Base-by-base conservation (phyloP, 1,140 invertebrate genomes). In the Phortica variegata region DNA sequence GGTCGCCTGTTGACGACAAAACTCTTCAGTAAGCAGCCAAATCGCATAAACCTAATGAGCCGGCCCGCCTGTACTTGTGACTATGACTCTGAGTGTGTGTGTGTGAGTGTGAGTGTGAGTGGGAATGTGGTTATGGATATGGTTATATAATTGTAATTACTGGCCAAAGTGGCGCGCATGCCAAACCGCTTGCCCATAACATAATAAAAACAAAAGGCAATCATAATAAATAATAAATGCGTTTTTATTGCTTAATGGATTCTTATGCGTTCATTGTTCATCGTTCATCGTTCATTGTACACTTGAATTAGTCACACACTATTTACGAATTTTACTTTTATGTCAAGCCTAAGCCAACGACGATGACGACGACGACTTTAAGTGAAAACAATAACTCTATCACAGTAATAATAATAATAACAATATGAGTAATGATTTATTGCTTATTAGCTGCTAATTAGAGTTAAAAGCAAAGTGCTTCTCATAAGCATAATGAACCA, bases 231-330 rank as follows among this genome's bases (percentile, higher is more conserved):
- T 68, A 69, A 68, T 68, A 69, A 68, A 68, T 65, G 61, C 49
- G 70, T 68, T 36, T 68, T 68, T 68, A 68, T 68, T 69, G 60
- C 66, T 68, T 69, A 68, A 68, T 68, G 65, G 65, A 70, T 68
- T 65, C 51, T 61, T 63, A 36, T 36, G 6, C 23, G 10, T 26
- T 26, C 5, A 26, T 6, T 26, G 23, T 26, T 26, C 23, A 26
- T 26, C 23, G 23, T 26, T 26, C 23, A 26, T 26, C 23, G 17
- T 41, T 17, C 31, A 53, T 43, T 46, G 50, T 46, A 26, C 54
- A 53, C 46, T 52, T 52, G 62, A 61, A 68, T 68, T 68, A 68
- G 65, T 68, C 65, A 68, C 65, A 69, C 65, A 65, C 69, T 69
- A 68, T 68, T 68, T 68, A 68, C 63, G 60, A 63, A 68, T 68